phyloP scores from a whole-genome alignment of 1,140 invertebrate genomes.

The Drosophila yakuba region DNA sequence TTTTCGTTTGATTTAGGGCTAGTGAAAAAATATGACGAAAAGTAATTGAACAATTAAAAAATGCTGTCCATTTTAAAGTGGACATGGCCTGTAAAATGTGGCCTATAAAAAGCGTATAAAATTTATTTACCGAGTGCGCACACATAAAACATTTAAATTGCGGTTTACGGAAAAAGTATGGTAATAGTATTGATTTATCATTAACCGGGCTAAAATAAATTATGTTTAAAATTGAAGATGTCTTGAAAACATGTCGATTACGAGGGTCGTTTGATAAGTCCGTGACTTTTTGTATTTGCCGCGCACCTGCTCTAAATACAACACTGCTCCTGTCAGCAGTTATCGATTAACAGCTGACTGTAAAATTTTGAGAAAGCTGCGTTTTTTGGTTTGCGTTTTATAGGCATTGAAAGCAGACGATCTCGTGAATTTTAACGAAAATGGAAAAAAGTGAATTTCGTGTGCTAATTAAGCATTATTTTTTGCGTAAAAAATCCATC shows the following conservation, averaged over 20 bases:
- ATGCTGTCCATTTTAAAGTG: conserved; percentile 16
- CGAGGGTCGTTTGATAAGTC: no score
- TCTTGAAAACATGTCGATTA: conserved; percentile 48
- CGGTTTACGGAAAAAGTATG: conserved; percentile 10
- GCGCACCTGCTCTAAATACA: no score
- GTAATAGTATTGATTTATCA: conserved; percentile 52
- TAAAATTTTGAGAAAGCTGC: no score
- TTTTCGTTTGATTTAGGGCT: conserved; percentile 43
- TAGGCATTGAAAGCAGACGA: no score
- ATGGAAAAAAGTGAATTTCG: no score
- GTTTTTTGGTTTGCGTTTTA: no score
- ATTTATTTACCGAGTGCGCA: conserved; percentile 33
- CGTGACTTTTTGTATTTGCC: no score
- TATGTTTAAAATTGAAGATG: conserved; percentile 9
- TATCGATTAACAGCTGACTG: no score
- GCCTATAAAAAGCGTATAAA: conserved; percentile 19
- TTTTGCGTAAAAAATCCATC: no score
- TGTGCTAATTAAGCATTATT: no score
- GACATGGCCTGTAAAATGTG: conserved; percentile 15
- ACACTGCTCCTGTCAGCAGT: no score
- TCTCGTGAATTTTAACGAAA: no score
- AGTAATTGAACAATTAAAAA: conserved; percentile 51
- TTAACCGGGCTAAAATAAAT: conserved; percentile 35
- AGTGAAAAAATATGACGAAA: conserved; percentile 25
- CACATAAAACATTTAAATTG: conserved; percentile 27